Conservation (phyloP, 2,797 vertebrate genomes). For the Cirrhinus molitorella region DNA sequence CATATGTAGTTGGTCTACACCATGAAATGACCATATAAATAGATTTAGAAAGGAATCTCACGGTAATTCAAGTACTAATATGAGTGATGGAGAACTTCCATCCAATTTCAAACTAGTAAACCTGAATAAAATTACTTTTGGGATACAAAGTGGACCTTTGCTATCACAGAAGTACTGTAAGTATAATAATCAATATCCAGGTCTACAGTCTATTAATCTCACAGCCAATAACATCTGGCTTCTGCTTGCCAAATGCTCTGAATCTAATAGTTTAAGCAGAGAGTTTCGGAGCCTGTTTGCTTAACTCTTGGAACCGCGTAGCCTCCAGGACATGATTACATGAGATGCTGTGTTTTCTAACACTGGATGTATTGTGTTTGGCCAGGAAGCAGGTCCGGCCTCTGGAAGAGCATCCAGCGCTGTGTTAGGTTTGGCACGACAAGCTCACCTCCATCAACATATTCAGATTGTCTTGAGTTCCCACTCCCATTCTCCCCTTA, state of each 20-base stretch:
- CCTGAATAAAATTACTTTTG: background rate
- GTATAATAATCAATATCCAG: slow-evolving; percentile 67
- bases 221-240: slow-evolving; percentile 69
- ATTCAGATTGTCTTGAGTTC: slow-evolving; percentile 49
- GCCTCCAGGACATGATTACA: slow-evolving; percentile 65
- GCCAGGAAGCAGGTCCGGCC: slow-evolving; percentile 53
- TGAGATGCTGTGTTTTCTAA: slow-evolving; percentile 54
- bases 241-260: slow-evolving; percentile 65
- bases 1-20: background rate
- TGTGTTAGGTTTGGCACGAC: slow-evolving; percentile 65
- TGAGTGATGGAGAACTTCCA: background rate
- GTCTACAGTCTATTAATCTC: slow-evolving; percentile 46
- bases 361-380: slow-evolving; percentile 61
- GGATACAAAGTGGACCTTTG: slow-evolving; percentile 65
- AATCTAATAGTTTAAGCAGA: slow-evolving; percentile 60
- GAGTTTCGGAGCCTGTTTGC: slow-evolving; percentile 34
- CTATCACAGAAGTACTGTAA: slow-evolving; percentile 65
- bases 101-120: background rate
- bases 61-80: background rate
- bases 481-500: slow-evolving; percentile 31
- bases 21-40: background rate
- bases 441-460: slow-evolving; percentile 52
- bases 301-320: slow-evolving; percentile 63
- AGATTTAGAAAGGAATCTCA: background rate
- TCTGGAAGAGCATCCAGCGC: slow-evolving; percentile 56